A percentile compares a stretch with the other conserved stretches of the same genome.
phyloP scores from a whole-genome alignment of 2,888 invertebrate genomes.

The Lordiphosa andalusiaca region DNA sequence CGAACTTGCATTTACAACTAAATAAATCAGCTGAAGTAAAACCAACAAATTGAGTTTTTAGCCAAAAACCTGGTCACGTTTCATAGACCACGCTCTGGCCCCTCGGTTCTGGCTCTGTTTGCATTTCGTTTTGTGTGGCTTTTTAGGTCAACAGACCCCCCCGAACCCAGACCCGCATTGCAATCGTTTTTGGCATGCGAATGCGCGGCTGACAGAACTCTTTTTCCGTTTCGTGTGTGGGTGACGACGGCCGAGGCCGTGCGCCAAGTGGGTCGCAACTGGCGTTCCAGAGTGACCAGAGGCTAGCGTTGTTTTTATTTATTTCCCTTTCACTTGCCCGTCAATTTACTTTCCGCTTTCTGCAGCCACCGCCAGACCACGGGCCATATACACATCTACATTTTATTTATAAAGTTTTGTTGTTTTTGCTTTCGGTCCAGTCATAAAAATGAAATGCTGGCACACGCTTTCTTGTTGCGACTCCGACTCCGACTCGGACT shows the following conservation, averaged over 20 bases:
- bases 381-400: constrained; percentile 18
- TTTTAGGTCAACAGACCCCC: constrained; percentile 65
- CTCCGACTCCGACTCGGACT: constrained; percentile 19
- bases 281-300: constrained; percentile 38
- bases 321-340: constrained; percentile 73
- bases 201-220: constrained; percentile 38
- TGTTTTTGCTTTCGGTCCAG: constrained; percentile 47
- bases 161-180: constrained; percentile 57
- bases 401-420: constrained; percentile 43
- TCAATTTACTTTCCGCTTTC: constrained; percentile 75
- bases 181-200: constrained; percentile 70
- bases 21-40: neutral
- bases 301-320: constrained; percentile 26
- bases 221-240: constrained; percentile 35
- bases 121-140: constrained; percentile 30
- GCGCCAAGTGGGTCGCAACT: constrained; percentile 43
- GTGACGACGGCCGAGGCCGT: constrained; percentile 41
- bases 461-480: constrained; percentile 63
- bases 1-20: constrained; percentile 45
- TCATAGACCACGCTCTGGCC: constrained; percentile 40
- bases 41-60: constrained; percentile 16
- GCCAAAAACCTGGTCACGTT: constrained; percentile 63
- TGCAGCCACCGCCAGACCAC: constrained; percentile 33
- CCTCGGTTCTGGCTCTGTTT: constrained; percentile 23
- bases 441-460: constrained; percentile 71